Evolutionary conservation across 2,797 vertebrate species (phyloP).

Genomic region (Lacerta agilis): DNA sequence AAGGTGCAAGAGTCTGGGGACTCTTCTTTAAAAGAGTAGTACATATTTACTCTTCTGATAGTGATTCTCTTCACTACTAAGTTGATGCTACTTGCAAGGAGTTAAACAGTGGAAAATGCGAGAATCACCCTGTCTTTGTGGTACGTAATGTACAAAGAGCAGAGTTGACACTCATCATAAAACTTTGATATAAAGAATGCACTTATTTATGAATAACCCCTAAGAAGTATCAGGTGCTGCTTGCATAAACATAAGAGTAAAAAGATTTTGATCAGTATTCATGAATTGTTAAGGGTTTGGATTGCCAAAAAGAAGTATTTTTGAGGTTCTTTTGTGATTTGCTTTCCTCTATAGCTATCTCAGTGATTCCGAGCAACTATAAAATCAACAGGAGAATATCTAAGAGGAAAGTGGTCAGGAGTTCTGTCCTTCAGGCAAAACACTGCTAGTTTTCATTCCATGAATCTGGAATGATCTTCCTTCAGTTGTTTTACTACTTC

Average conservation of each 20-base stretch:
- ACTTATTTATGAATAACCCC: neutral
- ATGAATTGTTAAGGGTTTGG: neutral
- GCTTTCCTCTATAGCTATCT: neutral
- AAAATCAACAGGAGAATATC: neutral
- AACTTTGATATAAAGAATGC: neutral
- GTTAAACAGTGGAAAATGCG: neutral
- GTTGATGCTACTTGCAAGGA: neutral
- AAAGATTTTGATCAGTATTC: neutral
- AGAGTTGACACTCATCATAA: neutral
- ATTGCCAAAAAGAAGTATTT: neutral
- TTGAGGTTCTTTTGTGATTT: neutral
- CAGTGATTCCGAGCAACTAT: neutral
- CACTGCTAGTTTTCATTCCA: neutral
- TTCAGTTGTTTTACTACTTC: neutral
- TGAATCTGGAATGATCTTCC: neutral
- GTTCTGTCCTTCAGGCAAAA: neutral
- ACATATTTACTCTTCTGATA: neutral
- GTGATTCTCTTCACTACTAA: neutral
- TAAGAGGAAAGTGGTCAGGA: neutral
- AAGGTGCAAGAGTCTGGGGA: neutral
- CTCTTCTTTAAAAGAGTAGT: neutral
- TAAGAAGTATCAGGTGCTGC: neutral
- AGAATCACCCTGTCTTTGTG: neutral
- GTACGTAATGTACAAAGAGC: neutral
- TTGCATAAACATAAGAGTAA: neutral